A percentile compares a stretch with the other conserved stretches of the same genome.
Evolutionary conservation across 2,113 vertebrate species (phyloP).

Genomic region (Phyllopteryx taeniolatus): DNA sequence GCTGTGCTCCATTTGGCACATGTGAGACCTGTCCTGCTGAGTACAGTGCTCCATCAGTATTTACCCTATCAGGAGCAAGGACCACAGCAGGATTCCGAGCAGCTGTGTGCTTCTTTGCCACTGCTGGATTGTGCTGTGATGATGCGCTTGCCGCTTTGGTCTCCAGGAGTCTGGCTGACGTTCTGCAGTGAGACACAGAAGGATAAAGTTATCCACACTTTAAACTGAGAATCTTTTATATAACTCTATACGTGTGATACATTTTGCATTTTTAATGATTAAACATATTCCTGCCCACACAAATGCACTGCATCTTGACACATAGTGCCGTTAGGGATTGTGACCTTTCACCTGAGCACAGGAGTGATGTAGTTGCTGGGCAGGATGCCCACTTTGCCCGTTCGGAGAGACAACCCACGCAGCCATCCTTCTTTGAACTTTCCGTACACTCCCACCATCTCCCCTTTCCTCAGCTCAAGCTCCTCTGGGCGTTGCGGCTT

Average conservation of each 20-base stretch:
- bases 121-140: conserved; percentile 39
- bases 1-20: conserved; percentile 60
- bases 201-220: background rate
- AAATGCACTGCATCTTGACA: conserved; percentile 16
- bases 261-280: conserved; percentile 2
- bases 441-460: conserved; percentile 88
- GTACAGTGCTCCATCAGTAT: conserved; percentile 54
- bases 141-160: conserved; percentile 55
- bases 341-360: conserved; percentile 81
- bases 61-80: conserved; percentile 67
- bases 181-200: conserved; percentile 57
- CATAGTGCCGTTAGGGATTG: conserved; percentile 9
- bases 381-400: conserved; percentile 87
- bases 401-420: conserved; percentile 85
- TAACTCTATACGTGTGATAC: background rate
- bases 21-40: conserved; percentile 55
- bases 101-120: conserved; percentile 61
- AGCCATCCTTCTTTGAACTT: conserved; percentile 90
- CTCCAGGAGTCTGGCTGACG: conserved; percentile 74
- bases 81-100: conserved; percentile 65
- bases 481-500: conserved; percentile 78
- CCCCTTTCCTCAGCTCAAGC: conserved; percentile 88
- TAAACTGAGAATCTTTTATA: background rate
- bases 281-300: conserved; percentile 15
- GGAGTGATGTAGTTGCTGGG: conserved; percentile 85